Conservation (phyloP, 2,888 invertebrate genomes). For the Copidosoma aretas region DNA sequence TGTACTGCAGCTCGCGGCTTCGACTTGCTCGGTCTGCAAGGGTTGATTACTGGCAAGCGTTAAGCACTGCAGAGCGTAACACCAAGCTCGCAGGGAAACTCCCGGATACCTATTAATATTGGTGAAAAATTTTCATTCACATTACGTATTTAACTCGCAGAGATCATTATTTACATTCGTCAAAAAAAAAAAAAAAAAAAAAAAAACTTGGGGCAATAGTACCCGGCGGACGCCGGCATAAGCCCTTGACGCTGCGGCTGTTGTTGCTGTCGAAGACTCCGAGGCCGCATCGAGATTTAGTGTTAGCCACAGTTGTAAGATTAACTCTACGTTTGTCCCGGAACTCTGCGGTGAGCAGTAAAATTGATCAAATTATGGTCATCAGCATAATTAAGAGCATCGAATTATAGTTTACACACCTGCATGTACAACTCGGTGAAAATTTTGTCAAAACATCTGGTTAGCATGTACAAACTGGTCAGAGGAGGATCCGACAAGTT, state of each 20-base stretch:
- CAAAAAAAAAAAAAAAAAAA: neutral
- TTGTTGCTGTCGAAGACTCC: constrained; percentile 60
- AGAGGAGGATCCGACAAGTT: constrained; percentile 49
- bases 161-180: too few relatives aligned
- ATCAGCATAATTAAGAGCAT: constrained; percentile 3
- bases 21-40: constrained; percentile 51
- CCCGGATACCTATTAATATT: constrained; percentile 65
- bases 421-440: constrained; percentile 71
- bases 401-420: constrained; percentile 48
- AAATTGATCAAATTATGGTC: constrained; percentile 9
- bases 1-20: constrained; percentile 51
- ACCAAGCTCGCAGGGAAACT: constrained; percentile 79
- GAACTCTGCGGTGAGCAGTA: constrained; percentile 65
- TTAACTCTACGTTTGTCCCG: constrained; percentile 81
- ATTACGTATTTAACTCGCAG: constrained; percentile 4
- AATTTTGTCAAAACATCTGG: constrained; percentile 73
- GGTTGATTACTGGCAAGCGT: constrained; percentile 76
- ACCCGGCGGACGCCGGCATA: constrained; percentile 71
- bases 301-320: constrained; percentile 86
- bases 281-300: constrained; percentile 72
- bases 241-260: constrained; percentile 60
- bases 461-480: constrained; percentile 68
- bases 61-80: constrained; percentile 77
- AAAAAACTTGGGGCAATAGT: constrained; percentile 20
- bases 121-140: neutral